A percentile compares a stretch with the other conserved stretches of the same genome.
Conservation (phyloP, 2,797 vertebrate genomes). For the Loris lydekkerianus region DNA sequence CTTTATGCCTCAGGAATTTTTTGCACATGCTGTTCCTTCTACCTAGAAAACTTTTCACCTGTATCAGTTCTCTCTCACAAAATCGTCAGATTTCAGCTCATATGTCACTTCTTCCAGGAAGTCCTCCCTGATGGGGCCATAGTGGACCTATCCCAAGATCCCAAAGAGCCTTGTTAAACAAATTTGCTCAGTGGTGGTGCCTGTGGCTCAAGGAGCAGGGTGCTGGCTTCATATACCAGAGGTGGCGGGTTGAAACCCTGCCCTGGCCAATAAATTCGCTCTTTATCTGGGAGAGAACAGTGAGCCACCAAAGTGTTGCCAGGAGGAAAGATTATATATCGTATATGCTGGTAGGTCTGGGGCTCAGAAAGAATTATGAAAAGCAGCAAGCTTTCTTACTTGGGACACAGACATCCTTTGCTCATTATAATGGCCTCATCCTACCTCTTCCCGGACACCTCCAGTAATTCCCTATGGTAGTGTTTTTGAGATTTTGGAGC, state of each 20-base stretch:
- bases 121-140: neutral
- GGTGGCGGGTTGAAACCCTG: too few relatives aligned
- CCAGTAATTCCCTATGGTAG: neutral
- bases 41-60: neutral
- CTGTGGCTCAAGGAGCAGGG: too few relatives aligned
- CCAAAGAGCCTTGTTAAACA: neutral
- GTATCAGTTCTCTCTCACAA: neutral
- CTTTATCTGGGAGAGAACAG: neutral
- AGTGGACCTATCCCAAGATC: neutral
- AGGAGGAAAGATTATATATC: neutral
- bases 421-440: neutral
- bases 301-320: neutral
- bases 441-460: neutral
- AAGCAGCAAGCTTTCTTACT: neutral
- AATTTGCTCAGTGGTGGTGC: neutral
- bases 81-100: neutral
- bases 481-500: neutral
- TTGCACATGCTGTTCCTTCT: neutral
- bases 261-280: neutral
- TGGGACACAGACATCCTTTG: neutral
- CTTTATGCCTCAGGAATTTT: neutral
- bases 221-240: too few relatives aligned
- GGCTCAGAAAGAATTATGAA: neutral
- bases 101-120: slow-evolving; percentile 13
- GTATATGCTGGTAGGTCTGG: neutral